A percentile compares a stretch with the other conserved stretches of the same genome.
phyloP scores from a whole-genome alignment of 2,113 vertebrate species.

The Hystrix cristata region DNA sequence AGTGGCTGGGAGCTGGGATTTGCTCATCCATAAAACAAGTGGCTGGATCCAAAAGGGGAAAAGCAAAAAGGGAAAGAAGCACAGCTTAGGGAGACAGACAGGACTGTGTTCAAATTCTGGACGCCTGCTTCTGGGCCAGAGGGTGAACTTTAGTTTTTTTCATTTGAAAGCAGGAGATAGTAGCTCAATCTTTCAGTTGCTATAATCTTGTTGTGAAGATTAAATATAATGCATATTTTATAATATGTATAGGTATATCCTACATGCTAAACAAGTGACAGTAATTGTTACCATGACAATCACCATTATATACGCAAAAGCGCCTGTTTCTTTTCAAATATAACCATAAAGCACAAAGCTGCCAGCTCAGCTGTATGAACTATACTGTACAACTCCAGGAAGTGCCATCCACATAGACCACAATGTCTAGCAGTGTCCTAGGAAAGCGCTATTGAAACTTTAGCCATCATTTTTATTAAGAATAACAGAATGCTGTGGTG shows the following conservation, averaged over 20 bases:
- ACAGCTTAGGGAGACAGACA: neutral
- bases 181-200: neutral
- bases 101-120: neutral
- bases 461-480: neutral
- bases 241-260: neutral
- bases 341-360: neutral
- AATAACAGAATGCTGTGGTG: neutral
- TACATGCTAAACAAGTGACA: neutral
- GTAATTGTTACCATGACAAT: neutral
- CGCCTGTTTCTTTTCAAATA: constrained; percentile 15
- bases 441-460: neutral
- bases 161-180: constrained; percentile 2
- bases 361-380: neutral
- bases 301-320: neutral
- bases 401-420: neutral
- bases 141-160: neutral
- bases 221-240: neutral
- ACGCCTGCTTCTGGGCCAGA: neutral
- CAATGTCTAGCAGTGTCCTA: neutral
- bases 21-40: neutral
- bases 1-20: neutral
- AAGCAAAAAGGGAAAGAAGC: neutral
- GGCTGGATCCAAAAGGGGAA: neutral
- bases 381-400: neutral
- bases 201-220: neutral